These are phyloP conservation scores for Pomatorhinus ruficollis DNA, from an alignment of 2,113 vertebrate genomes.

Conservation along the genomic window DNA sequence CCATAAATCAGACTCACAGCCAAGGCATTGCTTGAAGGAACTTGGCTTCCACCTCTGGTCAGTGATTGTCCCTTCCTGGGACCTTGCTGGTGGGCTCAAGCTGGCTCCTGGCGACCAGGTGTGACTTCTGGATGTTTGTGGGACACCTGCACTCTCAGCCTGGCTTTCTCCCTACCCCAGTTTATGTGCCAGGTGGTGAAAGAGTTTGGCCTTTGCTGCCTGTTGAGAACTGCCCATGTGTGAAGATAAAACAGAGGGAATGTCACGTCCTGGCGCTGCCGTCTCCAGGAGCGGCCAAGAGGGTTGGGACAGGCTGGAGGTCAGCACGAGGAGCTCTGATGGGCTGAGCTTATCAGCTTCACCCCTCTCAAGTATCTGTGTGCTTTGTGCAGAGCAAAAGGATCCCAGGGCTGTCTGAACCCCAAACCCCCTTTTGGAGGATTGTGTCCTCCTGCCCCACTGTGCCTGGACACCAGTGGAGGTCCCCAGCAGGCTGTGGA, in stretches of 20 bases:
- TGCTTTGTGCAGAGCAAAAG: background rate
- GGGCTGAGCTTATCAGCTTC: background rate
- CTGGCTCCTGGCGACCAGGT: background rate
- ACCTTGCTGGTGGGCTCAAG: background rate
- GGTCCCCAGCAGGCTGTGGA: background rate
- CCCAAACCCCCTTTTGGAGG: background rate
- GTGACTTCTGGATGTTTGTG: background rate
- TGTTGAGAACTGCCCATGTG: conserved; percentile 32
- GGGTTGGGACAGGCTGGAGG: background rate
- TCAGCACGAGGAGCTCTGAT: background rate
- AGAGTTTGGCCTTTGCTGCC: background rate
- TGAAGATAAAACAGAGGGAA: conserved; percentile 40
- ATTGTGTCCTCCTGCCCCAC: accelerated
- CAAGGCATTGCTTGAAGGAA: background rate
- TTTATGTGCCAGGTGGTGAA: background rate
- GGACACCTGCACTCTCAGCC: accelerated
- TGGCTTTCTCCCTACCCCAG: accelerated
- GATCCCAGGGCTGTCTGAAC: background rate
- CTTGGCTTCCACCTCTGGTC: background rate
- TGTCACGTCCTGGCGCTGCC: background rate
- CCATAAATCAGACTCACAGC: background rate
- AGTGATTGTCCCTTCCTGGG: background rate
- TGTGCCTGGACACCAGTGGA: background rate
- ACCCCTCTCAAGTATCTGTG: background rate
- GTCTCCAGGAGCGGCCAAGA: background rate